These are phyloP conservation scores for Fregetta grallaria DNA, from an alignment of 2,113 vertebrate genomes.

Conservation along the genomic window DNA sequence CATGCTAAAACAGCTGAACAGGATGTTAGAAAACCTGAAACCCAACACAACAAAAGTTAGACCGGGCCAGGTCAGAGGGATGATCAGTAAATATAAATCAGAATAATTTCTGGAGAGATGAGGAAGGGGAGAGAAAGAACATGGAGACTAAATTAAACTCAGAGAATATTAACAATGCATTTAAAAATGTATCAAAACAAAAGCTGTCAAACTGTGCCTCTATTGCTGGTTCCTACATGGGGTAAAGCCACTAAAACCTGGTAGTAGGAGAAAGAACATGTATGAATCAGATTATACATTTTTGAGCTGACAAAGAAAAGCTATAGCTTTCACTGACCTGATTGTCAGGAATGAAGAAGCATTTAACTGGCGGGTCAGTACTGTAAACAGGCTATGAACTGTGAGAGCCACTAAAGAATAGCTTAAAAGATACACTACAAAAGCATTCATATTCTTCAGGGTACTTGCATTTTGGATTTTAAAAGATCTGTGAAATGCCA, in stretches of 20 bases:
- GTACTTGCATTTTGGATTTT: neutral
- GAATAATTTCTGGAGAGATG: neutral
- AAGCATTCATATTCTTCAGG: neutral
- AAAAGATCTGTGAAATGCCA: neutral
- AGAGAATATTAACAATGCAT: neutral
- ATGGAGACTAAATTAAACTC: neutral
- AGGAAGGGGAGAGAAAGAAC: neutral
- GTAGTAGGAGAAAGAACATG: neutral
- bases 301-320: neutral
- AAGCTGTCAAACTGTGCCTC: neutral
- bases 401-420: neutral
- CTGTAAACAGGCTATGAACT: neutral
- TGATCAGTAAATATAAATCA: neutral
- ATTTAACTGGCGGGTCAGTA: neutral
- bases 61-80: neutral
- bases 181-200: neutral
- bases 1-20: neutral
- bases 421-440: neutral
- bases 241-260: neutral
- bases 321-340: neutral
- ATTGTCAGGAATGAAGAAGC: neutral
- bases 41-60: neutral
- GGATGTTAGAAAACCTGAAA: neutral
- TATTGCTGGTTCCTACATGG: neutral
- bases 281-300: neutral